These are phyloP conservation scores for Falco naumanni DNA, from an alignment of 2,797 vertebrate genomes.

Conservation along the genomic window DNA sequence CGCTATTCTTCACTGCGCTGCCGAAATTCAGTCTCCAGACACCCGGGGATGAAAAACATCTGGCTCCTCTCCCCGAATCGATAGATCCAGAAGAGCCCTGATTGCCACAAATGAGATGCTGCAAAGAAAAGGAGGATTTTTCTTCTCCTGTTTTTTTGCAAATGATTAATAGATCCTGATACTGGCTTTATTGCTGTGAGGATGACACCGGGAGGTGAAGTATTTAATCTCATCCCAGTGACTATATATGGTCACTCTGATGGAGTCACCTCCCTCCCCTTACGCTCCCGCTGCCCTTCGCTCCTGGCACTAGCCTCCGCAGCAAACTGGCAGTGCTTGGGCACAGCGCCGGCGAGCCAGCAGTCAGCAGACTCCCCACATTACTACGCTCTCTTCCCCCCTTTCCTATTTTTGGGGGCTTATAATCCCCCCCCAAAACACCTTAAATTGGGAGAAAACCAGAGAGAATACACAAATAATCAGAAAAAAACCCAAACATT, in stretches of 20 bases:
- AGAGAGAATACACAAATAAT: fast-evolving
- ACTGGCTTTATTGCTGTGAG: background rate
- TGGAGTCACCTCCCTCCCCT: constrained; percentile 58
- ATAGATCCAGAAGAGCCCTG: background rate
- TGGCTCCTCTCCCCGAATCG: background rate
- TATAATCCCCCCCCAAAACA: background rate
- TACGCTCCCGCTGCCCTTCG: constrained; percentile 60
- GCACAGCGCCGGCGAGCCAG: constrained; percentile 31
- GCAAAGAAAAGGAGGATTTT: background rate
- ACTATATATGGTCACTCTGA: constrained; percentile 75
- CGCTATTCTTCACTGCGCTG: background rate
- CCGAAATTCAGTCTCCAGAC: background rate
- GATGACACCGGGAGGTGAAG: constrained; percentile 19
- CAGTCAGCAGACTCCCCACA: constrained; percentile 28
- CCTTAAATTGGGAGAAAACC: background rate
- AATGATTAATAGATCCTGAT: background rate
- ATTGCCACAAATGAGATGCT: background rate
- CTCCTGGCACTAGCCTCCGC: constrained; percentile 44
- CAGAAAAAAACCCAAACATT: fast-evolving
- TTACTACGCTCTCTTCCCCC: constrained; percentile 20
- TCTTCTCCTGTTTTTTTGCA: background rate
- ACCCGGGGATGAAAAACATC: background rate
- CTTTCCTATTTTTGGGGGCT: background rate
- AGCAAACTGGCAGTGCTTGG: constrained; percentile 40
- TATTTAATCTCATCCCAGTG: constrained; percentile 55